phyloP scores from a whole-genome alignment of 2,113 vertebrate genomes.

The Pygoscelis adeliae region DNA sequence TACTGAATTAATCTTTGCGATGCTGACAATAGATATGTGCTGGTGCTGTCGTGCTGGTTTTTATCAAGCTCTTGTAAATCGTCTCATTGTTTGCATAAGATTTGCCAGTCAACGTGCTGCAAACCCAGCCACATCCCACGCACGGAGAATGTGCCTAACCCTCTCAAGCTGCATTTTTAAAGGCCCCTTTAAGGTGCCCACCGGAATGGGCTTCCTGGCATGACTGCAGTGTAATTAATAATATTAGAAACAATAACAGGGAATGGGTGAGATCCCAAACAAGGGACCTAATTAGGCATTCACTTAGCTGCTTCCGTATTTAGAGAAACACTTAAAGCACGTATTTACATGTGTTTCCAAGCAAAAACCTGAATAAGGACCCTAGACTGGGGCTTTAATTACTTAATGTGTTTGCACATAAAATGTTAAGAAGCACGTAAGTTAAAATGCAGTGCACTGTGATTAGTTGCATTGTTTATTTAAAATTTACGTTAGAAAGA shows the following conservation, averaged over 20 bases:
- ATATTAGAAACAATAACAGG: not conserved
- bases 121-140: rapidly evolving
- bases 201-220: not conserved
- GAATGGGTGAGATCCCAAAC: not conserved
- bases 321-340: not conserved
- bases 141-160: rapidly evolving
- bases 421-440: not conserved
- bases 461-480: not conserved
- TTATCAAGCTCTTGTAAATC: not conserved
- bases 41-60: not conserved
- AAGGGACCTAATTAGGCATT: not conserved
- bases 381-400: not conserved
- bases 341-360: not conserved
- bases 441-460: rapidly evolving
- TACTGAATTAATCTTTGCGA: not conserved
- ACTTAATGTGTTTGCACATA: not conserved
- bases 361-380: not conserved
- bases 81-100: not conserved
- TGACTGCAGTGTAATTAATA: not conserved
- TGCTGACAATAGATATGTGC: not conserved
- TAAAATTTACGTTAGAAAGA: not conserved
- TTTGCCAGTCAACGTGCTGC: not conserved
- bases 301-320: not conserved
- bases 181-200: not conserved
- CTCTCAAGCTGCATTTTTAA: not conserved